phyloP scores from a whole-genome alignment of 2,113 vertebrate genomes.

The Neoarius graeffei region DNA sequence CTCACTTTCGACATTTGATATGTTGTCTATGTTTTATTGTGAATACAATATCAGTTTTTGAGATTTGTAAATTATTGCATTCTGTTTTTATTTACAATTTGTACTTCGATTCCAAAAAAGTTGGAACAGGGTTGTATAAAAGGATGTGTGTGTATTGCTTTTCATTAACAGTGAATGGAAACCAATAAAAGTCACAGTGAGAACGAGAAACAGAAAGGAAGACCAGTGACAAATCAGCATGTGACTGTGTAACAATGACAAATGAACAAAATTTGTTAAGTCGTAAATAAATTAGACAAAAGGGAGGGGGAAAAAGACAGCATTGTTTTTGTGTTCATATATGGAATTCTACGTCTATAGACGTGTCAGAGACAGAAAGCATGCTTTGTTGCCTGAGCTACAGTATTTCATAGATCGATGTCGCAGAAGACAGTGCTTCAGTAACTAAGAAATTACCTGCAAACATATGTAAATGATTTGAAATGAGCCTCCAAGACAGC shows the following conservation, averaged over 20 bases:
- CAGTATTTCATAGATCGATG: background rate
- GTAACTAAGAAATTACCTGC: conserved; percentile 7
- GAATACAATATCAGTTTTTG: too few species aligned
- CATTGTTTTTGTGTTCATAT: background rate
- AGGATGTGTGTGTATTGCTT: conserved; percentile 22
- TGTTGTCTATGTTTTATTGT: too few species aligned
- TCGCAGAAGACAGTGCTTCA: background rate
- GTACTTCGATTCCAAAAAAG: too few species aligned
- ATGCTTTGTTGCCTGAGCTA: background rate
- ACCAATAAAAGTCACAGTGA: conserved; percentile 2
- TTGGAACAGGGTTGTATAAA: too few species aligned
- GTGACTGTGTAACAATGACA: conserved; percentile 9
- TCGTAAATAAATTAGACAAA: background rate
- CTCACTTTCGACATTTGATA: too few species aligned
- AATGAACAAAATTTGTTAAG: background rate
- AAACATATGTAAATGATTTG: conserved; percentile 14
- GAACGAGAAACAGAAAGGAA: conserved; percentile 25
- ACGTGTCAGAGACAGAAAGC: background rate
- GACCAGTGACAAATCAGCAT: conserved; percentile 17
- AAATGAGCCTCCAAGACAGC: conserved; percentile 14
- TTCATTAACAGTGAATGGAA: conserved; percentile 27
- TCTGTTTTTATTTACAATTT: too few species aligned
- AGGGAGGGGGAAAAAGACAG: too few species aligned
- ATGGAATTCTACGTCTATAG: background rate
- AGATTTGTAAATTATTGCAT: too few species aligned